Percentiles rank a stretch among this genome's conserved stretches.
phyloP scores from a whole-genome alignment of 2,113 vertebrate species.

The Aix galericulata region DNA sequence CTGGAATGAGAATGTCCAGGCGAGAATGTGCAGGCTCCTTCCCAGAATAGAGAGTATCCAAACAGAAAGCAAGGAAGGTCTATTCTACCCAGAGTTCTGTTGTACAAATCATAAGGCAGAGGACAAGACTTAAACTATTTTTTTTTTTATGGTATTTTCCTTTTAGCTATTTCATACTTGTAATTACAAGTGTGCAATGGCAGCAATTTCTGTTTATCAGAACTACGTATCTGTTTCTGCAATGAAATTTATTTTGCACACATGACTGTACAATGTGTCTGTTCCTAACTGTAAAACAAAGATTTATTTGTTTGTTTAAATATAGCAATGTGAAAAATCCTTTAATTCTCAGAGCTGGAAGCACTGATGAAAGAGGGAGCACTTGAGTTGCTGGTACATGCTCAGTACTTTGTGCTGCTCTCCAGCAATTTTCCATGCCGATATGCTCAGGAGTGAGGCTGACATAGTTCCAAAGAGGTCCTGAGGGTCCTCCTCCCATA shows the following conservation, averaged over 20 bases:
- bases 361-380: background rate
- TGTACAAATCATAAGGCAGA: background rate
- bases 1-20: background rate
- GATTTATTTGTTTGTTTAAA: background rate
- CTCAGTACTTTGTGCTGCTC: background rate
- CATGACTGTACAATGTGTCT: background rate
- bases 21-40: background rate
- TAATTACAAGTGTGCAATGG: background rate
- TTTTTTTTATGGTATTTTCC: background rate
- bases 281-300: background rate
- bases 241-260: background rate
- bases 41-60: background rate
- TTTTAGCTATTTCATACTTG: background rate
- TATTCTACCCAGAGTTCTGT: background rate
- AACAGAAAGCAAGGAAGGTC: background rate
- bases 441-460: rapidly evolving
- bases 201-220: background rate
- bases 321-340: background rate
- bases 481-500: background rate
- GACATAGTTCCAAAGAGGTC: background rate
- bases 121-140: background rate
- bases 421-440: background rate
- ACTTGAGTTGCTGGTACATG: background rate
- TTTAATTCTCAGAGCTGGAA: background rate
- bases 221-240: background rate